Percentiles rank a stretch among this genome's conserved stretches.
Evolutionary conservation across 2,888 invertebrate species (phyloP).

Genomic region (Copidosoma aretas): DNA sequence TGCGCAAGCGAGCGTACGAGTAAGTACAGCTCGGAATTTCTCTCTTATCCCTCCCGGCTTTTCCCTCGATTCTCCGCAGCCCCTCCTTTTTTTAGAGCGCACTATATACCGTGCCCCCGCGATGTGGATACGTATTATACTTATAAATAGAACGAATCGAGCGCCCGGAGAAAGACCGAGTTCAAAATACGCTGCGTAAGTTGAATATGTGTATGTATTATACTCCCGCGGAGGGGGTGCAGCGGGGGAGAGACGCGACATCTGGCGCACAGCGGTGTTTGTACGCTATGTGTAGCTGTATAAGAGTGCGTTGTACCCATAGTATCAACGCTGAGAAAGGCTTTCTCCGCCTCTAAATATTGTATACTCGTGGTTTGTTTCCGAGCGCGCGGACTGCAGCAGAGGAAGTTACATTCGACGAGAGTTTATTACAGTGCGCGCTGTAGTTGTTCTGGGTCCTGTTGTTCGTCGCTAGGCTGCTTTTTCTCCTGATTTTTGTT

Average conservation of each 20-base stretch:
- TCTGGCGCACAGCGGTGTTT: conserved; percentile 32
- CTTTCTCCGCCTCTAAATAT: not conserved
- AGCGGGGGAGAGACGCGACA: conserved; percentile 9
- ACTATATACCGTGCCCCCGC: not conserved
- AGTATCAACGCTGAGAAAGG: not conserved
- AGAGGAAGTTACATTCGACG: conserved; percentile 31
- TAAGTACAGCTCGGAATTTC: too few relatives aligned
- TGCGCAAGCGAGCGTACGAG: too few relatives aligned
- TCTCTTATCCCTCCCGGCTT: not conserved
- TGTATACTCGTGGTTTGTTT: not conserved
- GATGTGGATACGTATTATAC: too few relatives aligned
- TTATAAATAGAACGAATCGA: not conserved
- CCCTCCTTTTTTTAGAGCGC: not conserved
- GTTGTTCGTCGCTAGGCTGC: too few relatives aligned
- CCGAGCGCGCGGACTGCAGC: not conserved
- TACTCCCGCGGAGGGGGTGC: conserved; percentile 8
- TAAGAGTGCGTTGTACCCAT: too few relatives aligned
- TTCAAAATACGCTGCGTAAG: conserved; percentile 26
- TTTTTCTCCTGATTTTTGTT: too few relatives aligned
- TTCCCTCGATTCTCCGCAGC: not conserved
- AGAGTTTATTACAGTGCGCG: conserved; percentile 23
- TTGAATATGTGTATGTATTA: not conserved
- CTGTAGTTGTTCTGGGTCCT: too few relatives aligned
- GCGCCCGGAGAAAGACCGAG: conserved; percentile 14
- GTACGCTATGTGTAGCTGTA: not conserved